Conservation (phyloP, 2,888 invertebrate genomes). For the Dendrolimus houi region DNA sequence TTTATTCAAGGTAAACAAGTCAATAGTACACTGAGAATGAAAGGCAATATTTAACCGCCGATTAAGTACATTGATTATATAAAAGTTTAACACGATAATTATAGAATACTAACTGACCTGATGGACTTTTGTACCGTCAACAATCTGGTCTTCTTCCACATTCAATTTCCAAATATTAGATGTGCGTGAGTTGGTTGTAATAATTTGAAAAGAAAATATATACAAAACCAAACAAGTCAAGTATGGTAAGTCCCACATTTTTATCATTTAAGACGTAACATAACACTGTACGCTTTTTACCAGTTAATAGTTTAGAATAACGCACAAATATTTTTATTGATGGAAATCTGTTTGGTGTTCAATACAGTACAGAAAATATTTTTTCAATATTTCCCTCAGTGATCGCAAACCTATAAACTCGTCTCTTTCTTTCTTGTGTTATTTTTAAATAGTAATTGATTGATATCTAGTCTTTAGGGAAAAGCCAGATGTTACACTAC, state of each 20-base stretch:
- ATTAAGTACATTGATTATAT: constrained; percentile 42
- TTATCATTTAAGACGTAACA: constrained; percentile 39
- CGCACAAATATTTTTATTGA: constrained; percentile 11
- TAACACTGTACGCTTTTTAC: constrained; percentile 44
- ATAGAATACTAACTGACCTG: constrained; percentile 55
- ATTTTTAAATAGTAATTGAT: too few relatives aligned
- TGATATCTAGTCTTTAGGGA: too few relatives aligned
- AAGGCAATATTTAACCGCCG: constrained; percentile 19
- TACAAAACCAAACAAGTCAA: constrained; percentile 80
- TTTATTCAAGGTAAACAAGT: constrained; percentile 32
- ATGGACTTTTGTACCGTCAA: constrained; percentile 77
- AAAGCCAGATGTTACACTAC: too few relatives aligned
- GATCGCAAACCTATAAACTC: constrained; percentile 9
- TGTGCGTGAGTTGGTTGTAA: constrained; percentile 86
- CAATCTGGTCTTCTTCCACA: constrained; percentile 84
- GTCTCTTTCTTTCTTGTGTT: constrained; percentile 11
- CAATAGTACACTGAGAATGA: constrained; percentile 22
- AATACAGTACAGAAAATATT: background rate
- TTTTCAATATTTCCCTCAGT: background rate
- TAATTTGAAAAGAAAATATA: constrained; percentile 82
- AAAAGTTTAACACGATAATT: constrained; percentile 32
- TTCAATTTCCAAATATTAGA: constrained; percentile 90
- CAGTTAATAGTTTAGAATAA: constrained; percentile 33
- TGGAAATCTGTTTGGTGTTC: background rate
- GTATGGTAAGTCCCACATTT: constrained; percentile 76